phyloP scores from a whole-genome alignment of 92 coral and sea anemone genomes.

The Porites evermanni region DNA sequence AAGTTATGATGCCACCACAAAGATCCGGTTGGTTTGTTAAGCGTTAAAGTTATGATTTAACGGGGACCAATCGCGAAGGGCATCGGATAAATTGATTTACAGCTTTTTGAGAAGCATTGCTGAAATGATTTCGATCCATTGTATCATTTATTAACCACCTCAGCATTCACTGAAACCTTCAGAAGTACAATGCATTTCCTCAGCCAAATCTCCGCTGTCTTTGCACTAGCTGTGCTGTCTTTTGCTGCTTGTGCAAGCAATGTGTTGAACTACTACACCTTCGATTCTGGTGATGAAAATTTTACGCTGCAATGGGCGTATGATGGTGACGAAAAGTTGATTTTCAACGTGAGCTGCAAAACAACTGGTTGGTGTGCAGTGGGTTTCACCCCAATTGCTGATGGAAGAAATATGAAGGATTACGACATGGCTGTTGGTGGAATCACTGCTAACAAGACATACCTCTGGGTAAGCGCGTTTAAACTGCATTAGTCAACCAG shows the following conservation, averaged over 20 bases:
- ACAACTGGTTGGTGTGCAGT: constrained; percentile 22
- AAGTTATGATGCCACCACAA: too few species aligned
- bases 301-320: constrained; percentile 28
- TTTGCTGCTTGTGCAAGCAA: neutral
- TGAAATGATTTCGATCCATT: too few species aligned
- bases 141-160: too few species aligned
- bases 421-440: constrained; percentile 30
- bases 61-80: too few species aligned
- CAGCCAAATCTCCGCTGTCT: neutral
- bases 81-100: too few species aligned
- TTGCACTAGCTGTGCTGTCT: neutral
- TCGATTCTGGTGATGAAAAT: neutral
- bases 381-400: constrained; percentile 2
- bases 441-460: neutral
- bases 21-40: too few species aligned
- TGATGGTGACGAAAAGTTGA: neutral
- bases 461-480: neutral
- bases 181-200: neutral
- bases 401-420: neutral
- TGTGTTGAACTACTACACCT: neutral
- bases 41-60: too few species aligned
- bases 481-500: neutral
- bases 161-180: too few species aligned
- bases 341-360: constrained; percentile 22
- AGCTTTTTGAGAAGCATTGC: too few species aligned